Conservation (phyloP, 2,797 vertebrate species). For the Morus bassanus region DNA sequence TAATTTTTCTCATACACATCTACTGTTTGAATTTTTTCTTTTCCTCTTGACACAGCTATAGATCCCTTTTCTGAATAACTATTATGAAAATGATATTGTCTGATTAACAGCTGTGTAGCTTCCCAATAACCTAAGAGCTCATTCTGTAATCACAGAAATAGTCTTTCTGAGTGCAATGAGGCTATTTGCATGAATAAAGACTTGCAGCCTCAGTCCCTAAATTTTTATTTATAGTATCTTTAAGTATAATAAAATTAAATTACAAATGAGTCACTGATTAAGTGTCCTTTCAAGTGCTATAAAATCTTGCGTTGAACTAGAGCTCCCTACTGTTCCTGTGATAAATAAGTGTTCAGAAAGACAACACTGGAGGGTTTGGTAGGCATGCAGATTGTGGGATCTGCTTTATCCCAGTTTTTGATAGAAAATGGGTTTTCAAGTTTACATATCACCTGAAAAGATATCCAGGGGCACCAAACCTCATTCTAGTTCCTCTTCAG, state of each 20-base stretch:
- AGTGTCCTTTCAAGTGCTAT: slow-evolving; percentile 52
- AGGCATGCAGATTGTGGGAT: neutral
- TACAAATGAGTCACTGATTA: slow-evolving; percentile 62
- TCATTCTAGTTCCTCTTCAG: neutral
- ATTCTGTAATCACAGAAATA: slow-evolving; percentile 47
- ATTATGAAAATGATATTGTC: slow-evolving; percentile 36
- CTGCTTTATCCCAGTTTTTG: neutral
- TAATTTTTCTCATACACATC: neutral
- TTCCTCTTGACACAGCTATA: neutral
- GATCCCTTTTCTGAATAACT: slow-evolving; percentile 3
- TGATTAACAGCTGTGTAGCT: slow-evolving; percentile 55
- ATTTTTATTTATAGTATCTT: slow-evolving; percentile 60
- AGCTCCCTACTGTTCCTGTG: neutral
- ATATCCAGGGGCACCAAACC: neutral
- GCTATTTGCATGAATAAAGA: slow-evolving; percentile 61
- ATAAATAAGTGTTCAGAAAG: slow-evolving; percentile 39
- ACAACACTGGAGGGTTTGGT: neutral
- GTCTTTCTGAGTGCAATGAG: slow-evolving; percentile 11
- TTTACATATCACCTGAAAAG: neutral
- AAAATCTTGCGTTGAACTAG: slow-evolving; percentile 28
- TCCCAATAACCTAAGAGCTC: slow-evolving; percentile 43
- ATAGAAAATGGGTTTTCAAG: neutral
- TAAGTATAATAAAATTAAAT: slow-evolving; percentile 59
- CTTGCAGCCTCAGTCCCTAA: slow-evolving; percentile 22
- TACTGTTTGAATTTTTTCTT: neutral